Base-by-base conservation (phyloP, 2,888 invertebrate genomes). In the Suillia variegata region DNA sequence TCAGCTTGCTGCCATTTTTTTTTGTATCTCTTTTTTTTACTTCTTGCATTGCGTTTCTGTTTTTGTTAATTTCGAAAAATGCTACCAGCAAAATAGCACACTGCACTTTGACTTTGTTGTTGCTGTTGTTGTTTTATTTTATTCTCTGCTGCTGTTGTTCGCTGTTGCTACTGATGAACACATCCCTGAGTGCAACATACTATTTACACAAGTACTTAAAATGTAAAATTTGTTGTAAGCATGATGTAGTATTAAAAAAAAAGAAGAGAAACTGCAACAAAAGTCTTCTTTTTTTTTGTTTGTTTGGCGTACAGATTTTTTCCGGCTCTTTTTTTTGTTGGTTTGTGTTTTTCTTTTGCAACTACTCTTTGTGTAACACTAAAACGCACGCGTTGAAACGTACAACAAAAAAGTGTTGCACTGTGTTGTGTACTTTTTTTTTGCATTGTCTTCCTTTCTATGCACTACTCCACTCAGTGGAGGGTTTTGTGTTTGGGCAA, bases 81-180 rank as follows among this genome's bases (percentile, higher is more conserved):
- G 26, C 10, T 26, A 10, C 26, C 5, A 26, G 38, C 49, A 56
- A 56, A n/a, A 18, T 50, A 34, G 50, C 34, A 38, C 52, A 31
- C 42, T 57, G 51, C 57, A 51, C 52, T 57, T 52, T 52, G 12
- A 12, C 47, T 47, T 47, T 20, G 24, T 20, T 49, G 20, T 24
- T 48, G 12, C 22, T 49, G 38, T 15, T 47, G 21, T 42, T 38
- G 6, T 13, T 22, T 42, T 38, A 15, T 12, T 20, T 42, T 38
- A n/a, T 13, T 5, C 20, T 26, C 22, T 2, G 48, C 48, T 20
- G 13, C 15, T 15, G 3, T 13, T 49, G 48, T 49, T 31, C 13
- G 20, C 22, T 55, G 33, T 45, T 55, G 33, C 24, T 31, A 17
- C 2, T 51, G 22, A 24, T 31, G 42, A 42, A 10, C 13, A 8